A percentile compares a stretch with the other conserved stretches of the same genome.
Conservation (phyloP, 2,113 vertebrate genomes). For the Elaphurus davidianus region DNA sequence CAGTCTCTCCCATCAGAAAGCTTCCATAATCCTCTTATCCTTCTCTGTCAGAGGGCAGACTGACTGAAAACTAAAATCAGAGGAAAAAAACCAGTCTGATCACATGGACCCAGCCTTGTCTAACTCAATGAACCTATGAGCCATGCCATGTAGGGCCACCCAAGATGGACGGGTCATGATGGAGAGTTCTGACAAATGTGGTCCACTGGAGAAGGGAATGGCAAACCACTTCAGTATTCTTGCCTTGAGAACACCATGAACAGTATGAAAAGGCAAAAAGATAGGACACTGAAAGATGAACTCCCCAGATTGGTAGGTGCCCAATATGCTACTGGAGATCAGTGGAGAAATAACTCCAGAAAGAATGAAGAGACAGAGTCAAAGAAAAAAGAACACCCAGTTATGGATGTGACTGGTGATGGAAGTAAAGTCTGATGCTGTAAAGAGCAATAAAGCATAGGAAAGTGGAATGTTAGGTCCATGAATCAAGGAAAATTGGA, state of each 20-base stretch:
- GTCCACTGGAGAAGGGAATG: neutral
- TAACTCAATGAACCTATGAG: neutral
- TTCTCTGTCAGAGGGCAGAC: neutral
- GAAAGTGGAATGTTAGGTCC: neutral
- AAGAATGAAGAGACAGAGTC: neutral
- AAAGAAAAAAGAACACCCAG: neutral
- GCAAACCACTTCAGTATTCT: neutral
- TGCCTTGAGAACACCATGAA: neutral
- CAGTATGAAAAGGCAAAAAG: neutral
- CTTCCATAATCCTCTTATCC: neutral
- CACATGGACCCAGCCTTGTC: neutral
- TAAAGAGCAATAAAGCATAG: neutral
- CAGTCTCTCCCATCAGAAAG: neutral
- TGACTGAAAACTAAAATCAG: neutral
- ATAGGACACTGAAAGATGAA: neutral
- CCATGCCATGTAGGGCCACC: neutral
- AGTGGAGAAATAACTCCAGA: neutral
- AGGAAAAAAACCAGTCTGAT: neutral
- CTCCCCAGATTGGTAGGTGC: neutral
- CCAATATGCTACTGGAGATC: neutral
- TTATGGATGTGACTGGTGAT: neutral
- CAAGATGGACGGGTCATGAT: neutral
- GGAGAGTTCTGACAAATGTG: neutral
- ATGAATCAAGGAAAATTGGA: neutral
- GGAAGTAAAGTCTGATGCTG: neutral